Percentiles rank a stretch among this genome's conserved stretches.
These are phyloP conservation scores for Tolypeutes matacus DNA, from an alignment of 2,797 vertebrate genomes.

Conservation along the genomic window DNA sequence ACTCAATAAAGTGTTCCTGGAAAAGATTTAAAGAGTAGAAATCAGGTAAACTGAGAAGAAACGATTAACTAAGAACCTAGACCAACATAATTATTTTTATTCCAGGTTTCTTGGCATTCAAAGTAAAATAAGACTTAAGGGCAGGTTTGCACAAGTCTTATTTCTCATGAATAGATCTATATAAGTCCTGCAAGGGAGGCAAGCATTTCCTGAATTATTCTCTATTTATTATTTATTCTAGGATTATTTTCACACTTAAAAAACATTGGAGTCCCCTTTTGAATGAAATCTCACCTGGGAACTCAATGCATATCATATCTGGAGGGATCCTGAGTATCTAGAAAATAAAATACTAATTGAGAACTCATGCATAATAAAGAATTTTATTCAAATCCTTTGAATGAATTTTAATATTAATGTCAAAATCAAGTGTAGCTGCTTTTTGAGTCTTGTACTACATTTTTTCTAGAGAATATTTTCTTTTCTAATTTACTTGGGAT, in stretches of 20 bases:
- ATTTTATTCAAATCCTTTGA: neutral
- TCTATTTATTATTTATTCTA: neutral
- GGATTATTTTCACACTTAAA: slow-evolving; percentile 15
- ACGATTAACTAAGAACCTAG: neutral
- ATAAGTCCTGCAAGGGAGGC: neutral
- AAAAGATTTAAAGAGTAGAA: slow-evolving; percentile 32
- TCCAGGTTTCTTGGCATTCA: neutral
- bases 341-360: neutral
- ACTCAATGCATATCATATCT: neutral
- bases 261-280: neutral
- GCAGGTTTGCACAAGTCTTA: neutral
- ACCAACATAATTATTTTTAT: neutral
- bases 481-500: neutral
- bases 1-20: neutral
- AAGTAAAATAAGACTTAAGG: neutral
- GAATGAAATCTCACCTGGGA: slow-evolving; percentile 3
- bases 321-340: neutral
- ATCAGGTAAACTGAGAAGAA: neutral
- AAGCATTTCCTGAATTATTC: neutral
- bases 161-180: neutral
- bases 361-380: slow-evolving; percentile 10
- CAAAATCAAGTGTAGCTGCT: neutral
- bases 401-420: neutral
- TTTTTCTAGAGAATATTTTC: slow-evolving; percentile 4
- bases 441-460: neutral